Percentiles rank a stretch among this genome's conserved stretches.
These are phyloP conservation scores for Crocuta crocuta DNA, from an alignment of 2,113 vertebrate species.

Conservation along the genomic window DNA sequence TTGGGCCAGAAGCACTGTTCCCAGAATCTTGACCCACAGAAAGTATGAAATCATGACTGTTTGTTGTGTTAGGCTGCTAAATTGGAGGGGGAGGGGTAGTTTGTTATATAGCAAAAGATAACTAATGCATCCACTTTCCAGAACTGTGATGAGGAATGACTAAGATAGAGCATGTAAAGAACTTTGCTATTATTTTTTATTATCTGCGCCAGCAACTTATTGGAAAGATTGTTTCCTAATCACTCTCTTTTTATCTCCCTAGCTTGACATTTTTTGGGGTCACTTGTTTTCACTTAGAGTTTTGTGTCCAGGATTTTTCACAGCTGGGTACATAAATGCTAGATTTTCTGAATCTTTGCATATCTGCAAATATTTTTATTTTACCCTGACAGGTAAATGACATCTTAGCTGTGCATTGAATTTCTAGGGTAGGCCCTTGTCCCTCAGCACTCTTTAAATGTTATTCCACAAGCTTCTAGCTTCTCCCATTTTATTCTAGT, in stretches of 20 bases:
- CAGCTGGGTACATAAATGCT: background rate
- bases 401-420: background rate
- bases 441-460: background rate
- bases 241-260: background rate
- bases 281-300: background rate
- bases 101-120: background rate
- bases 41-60: background rate
- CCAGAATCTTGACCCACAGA: background rate
- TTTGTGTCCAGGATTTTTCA: background rate
- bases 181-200: background rate
- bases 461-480: background rate
- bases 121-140: background rate
- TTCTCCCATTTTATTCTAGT: background rate
- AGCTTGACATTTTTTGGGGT: background rate
- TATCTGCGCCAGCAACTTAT: background rate
- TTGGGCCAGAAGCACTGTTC: background rate
- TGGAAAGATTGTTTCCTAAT: background rate
- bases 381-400: background rate
- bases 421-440: background rate
- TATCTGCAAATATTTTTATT: background rate
- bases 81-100: background rate
- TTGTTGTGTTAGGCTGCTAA: background rate
- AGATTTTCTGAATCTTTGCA: background rate
- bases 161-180: background rate
- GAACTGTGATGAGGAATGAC: background rate